A percentile compares a stretch with the other conserved stretches of the same genome.
Conservation (phyloP, 1,140 invertebrate genomes). For the Drosophila ficusphila region DNA sequence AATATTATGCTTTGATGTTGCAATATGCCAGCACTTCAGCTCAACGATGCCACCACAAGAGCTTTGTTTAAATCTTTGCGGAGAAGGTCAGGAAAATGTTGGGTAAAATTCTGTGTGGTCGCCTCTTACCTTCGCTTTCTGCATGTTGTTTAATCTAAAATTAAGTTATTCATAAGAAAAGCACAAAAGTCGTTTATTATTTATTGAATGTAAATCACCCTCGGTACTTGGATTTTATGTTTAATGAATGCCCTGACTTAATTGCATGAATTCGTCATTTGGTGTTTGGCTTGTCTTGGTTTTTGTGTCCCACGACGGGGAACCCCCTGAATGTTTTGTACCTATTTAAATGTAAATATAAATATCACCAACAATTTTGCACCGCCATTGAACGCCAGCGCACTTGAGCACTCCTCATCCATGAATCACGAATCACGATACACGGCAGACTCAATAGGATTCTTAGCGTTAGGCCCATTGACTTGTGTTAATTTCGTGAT, state of each 20-base stretch:
- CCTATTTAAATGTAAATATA: slow-evolving; percentile 32
- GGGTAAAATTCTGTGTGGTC: too few species aligned
- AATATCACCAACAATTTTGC: slow-evolving; percentile 83
- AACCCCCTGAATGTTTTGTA: background rate
- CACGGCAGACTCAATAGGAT: slow-evolving; percentile 53
- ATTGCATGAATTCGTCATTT: slow-evolving; percentile 47
- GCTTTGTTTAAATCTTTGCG: slow-evolving; percentile 29
- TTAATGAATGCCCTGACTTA: slow-evolving; percentile 30
- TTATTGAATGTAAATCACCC: slow-evolving; percentile 35
- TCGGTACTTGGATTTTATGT: slow-evolving; percentile 14
- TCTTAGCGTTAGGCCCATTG: slow-evolving; percentile 43
- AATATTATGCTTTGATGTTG: slow-evolving; percentile 61
- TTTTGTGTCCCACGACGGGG: slow-evolving; percentile 5
- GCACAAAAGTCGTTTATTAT: slow-evolving; percentile 30
- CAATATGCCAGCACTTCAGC: slow-evolving; percentile 13
- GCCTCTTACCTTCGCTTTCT: background rate
- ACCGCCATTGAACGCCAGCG: slow-evolving; percentile 24
- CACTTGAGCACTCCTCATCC: slow-evolving; percentile 47
- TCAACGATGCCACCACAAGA: slow-evolving; percentile 14
- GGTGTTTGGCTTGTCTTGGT: slow-evolving; percentile 13
- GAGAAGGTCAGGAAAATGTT: too few species aligned
- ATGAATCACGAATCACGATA: slow-evolving; percentile 14
- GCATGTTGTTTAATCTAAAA: slow-evolving; percentile 35
- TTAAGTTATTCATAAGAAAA: slow-evolving; percentile 49
- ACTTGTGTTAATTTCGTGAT: slow-evolving; percentile 47